A percentile compares a stretch with the other conserved stretches of the same genome.
Conservation (phyloP, 2,888 invertebrate species). For the Adela reaumurella region DNA sequence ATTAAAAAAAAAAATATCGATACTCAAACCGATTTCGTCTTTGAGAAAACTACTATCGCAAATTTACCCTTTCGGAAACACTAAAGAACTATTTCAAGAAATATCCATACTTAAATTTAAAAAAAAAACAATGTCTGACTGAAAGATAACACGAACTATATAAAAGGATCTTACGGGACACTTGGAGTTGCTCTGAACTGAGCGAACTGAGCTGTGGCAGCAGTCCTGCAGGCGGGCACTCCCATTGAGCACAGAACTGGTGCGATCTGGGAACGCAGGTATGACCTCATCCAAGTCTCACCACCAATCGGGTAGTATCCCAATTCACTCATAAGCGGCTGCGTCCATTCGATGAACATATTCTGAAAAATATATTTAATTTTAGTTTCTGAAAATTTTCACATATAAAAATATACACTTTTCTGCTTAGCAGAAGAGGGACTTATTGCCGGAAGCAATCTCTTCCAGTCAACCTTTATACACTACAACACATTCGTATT, state of each 20-base stretch:
- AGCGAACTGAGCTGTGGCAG: constrained; percentile 24
- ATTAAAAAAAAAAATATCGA: too few species aligned
- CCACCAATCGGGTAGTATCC: constrained; percentile 19
- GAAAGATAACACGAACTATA: background rate
- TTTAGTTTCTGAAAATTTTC: too few species aligned
- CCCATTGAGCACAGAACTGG: constrained; percentile 29
- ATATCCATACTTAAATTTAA: background rate
- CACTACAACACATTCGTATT: too few species aligned
- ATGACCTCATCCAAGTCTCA: constrained; percentile 35
- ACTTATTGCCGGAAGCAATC: too few species aligned
- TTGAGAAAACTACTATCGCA: too few species aligned
- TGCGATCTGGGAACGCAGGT: constrained; percentile 34
- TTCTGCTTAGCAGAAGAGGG: too few species aligned
- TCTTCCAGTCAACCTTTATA: too few species aligned
- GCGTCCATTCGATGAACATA: constrained; percentile 24
- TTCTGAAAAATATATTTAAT: too few species aligned
- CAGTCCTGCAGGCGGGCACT: constrained; percentile 19
- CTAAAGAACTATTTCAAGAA: too few species aligned
- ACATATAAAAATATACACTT: too few species aligned
- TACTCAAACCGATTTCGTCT: too few species aligned
- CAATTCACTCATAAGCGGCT: constrained; percentile 21
- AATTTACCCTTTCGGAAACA: too few species aligned
- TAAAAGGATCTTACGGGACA: constrained; percentile 19
- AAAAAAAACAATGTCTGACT: background rate
- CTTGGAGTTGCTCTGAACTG: constrained; percentile 13